Evolutionary conservation across 2,888 invertebrate genomes (phyloP).

Genomic region (Scaptodrosophila latifasciaeformis): DNA sequence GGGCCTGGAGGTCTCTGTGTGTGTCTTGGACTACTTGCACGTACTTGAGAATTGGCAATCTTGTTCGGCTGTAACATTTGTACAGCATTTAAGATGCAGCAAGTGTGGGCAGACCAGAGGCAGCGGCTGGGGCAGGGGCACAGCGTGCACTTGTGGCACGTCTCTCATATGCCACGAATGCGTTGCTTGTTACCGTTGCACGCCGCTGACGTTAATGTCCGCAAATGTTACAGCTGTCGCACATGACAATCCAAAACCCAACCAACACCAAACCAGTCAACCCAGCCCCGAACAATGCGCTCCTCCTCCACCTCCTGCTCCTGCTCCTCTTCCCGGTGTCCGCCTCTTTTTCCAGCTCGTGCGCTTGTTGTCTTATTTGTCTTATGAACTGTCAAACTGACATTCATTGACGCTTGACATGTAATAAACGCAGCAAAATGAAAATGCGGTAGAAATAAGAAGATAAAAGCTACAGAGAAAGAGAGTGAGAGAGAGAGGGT

Average conservation of each 20-base stretch:
- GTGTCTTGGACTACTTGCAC: conserved; percentile 39
- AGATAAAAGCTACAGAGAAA: too few relatives aligned
- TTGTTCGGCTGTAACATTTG: conserved; percentile 17
- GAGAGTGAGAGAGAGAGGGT: too few relatives aligned
- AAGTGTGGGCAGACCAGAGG: conserved; percentile 8
- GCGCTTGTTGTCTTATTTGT: conserved; percentile 49
- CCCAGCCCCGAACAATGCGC: too few relatives aligned
- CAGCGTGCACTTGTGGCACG: conserved; percentile 26
- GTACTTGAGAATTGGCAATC: conserved; percentile 41
- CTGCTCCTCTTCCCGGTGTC: neutral
- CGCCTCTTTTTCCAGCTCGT: conserved; percentile 5
- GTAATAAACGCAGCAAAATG: conserved; percentile 48
- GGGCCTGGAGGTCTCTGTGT: neutral
- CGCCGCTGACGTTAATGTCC: conserved; percentile 50
- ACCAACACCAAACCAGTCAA: neutral
- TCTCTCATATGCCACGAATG: conserved; percentile 40
- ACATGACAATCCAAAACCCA: conserved; percentile 8
- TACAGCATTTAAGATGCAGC: conserved; percentile 41
- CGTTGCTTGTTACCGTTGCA: conserved; percentile 28
- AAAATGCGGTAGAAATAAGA: conserved; percentile 20
- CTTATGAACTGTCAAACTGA: conserved; percentile 60
- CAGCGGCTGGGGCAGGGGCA: neutral
- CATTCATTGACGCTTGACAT: conserved; percentile 60
- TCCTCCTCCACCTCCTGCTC: too few relatives aligned
- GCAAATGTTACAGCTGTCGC: conserved; percentile 43